Evolutionary conservation across 2,113 vertebrate genomes (phyloP), one percentile per base, ranked within the genome.

Genomic region (Miniopterus natalensis): DNA sequence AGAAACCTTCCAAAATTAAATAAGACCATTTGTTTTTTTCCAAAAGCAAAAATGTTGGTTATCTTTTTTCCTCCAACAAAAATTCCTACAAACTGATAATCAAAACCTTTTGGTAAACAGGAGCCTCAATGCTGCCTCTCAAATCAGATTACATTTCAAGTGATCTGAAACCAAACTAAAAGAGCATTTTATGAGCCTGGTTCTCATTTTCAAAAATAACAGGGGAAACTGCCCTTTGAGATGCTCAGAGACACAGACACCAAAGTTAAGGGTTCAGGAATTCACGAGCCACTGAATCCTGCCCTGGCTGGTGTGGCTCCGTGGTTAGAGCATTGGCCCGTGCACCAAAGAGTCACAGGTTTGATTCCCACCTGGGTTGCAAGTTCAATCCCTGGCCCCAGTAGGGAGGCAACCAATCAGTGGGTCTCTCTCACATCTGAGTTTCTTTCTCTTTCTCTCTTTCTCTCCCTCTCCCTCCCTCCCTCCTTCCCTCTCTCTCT

Each of bases 71-170:
- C 68, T 49, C 65, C 79, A 97, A 92, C 89, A 94, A 96, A 96
- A 90, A 92, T 59, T 93, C 68, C 78, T 65, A 85, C 66, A 84
- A 94, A 77, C 93, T 84, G 63, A 89, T 53, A 83, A 96, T 90
- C 59, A 95, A 94, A 93, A 80, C 27, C 59, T 93, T 84, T 49
- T 66, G 59, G 20, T 93, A 95, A 96, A 95, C 53, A 94, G 36
- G n/a, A 90, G 47, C 70, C 95, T 90, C 63, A 90, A 73, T 5
- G 31, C 57, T 88, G 63, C 71, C 75, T 94, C 27, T 89, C 57
- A 80, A 87, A 80, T 93, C 83, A 96, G 92, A 95, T 91, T 78
- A 68, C 23, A 94, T 94, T 91, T 95, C 92, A 96, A 96, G 57
- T 57, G 91, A 94, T 66, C 66, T 66, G 88, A 78, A 95, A 70